Evolutionary conservation across 2,797 vertebrate genomes (phyloP).

Genomic region (Sebastes hubbsi): DNA sequence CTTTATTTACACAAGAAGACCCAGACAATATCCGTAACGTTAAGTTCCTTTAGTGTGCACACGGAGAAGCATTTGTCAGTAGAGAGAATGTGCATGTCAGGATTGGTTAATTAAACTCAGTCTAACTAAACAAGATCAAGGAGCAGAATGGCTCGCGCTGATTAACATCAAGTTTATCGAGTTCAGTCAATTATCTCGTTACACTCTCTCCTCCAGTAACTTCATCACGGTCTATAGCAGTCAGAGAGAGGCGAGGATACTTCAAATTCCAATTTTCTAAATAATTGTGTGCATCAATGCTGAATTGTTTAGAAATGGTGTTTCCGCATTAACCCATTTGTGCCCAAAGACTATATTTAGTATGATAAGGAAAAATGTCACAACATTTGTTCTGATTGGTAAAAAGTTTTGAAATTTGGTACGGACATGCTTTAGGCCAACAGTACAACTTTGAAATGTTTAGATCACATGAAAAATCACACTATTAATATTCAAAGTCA

Average conservation of each 20-base stretch:
- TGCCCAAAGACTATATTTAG: too few species aligned
- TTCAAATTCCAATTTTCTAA: not conserved
- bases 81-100: conserved; percentile 1
- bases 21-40: not conserved
- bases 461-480: too few species aligned
- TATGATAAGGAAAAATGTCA: too few species aligned
- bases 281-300: not conserved
- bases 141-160: conserved; percentile 17
- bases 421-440: too few species aligned
- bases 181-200: conserved; percentile 50
- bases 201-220: conserved; percentile 8
- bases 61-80: not conserved
- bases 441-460: too few species aligned
- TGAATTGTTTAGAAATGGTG: not conserved
- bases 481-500: too few species aligned
- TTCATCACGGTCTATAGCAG: not conserved
- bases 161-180: conserved; percentile 48
- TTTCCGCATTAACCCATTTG: not conserved
- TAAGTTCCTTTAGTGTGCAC: not conserved
- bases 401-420: too few species aligned
- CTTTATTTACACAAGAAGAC: not conserved
- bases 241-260: not conserved
- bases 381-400: too few species aligned
- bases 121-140: conserved; percentile 53
- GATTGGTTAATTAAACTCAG: conserved; percentile 52